A percentile compares a stretch with the other conserved stretches of the same genome.
phyloP scores from a whole-genome alignment of 2,113 vertebrate genomes.

The Vanacampus margaritifer region DNA sequence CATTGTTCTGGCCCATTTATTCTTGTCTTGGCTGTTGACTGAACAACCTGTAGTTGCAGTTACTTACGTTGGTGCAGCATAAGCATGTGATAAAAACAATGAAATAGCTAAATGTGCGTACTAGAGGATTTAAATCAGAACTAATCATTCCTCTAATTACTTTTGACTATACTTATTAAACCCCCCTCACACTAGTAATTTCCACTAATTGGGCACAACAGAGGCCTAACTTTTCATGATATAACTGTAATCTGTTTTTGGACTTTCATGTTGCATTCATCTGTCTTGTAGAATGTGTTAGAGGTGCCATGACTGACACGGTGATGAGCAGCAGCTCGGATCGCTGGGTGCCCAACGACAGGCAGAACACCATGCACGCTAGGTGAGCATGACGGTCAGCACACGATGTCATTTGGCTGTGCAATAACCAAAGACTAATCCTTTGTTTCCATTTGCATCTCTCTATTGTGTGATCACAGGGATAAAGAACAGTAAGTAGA shows the following conservation, averaged over 20 bases:
- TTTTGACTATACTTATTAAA: background rate
- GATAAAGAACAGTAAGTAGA: slow-evolving; percentile 91
- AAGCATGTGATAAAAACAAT: slow-evolving; percentile 14
- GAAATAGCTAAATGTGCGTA: slow-evolving; percentile 10
- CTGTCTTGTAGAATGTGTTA: slow-evolving; percentile 31
- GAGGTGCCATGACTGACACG: slow-evolving; percentile 81
- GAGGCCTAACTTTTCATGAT: background rate
- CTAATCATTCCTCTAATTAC: background rate
- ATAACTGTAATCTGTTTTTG: background rate
- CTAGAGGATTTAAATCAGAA: slow-evolving; percentile 5
- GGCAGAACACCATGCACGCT: slow-evolving; percentile 77
- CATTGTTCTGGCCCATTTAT: slow-evolving; percentile 13
- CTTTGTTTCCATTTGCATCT: slow-evolving; percentile 28
- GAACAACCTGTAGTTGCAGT: slow-evolving; percentile 10
- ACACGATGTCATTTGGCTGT: slow-evolving; percentile 2
- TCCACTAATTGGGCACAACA: slow-evolving; percentile 3
- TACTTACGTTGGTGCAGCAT: slow-evolving; percentile 25
- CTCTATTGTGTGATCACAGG: slow-evolving; percentile 57
- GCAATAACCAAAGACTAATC: slow-evolving; percentile 11
- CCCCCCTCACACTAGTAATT: background rate
- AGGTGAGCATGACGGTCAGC: slow-evolving; percentile 68
- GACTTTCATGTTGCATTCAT: background rate
- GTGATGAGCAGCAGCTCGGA: slow-evolving; percentile 80
- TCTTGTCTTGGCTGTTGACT: slow-evolving; percentile 21
- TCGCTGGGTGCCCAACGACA: slow-evolving; percentile 83